Evolutionary conservation across 2,797 vertebrate genomes (phyloP).

Genomic region (Gymnodraco acuticeps): DNA sequence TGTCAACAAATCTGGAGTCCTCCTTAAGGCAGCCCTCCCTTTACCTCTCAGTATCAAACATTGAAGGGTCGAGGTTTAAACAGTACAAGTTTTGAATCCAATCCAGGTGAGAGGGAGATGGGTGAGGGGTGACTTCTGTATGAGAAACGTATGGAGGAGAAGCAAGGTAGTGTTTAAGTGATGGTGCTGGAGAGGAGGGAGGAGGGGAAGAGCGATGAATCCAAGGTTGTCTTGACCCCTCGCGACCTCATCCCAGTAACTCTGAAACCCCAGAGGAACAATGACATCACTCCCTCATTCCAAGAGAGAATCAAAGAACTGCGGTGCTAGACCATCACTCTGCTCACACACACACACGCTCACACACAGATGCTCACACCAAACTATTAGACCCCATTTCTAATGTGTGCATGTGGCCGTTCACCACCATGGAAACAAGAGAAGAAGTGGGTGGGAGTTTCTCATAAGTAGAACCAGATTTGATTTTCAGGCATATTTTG

Average conservation of each 20-base stretch:
- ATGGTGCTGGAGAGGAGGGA: constrained; percentile 25
- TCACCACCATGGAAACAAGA: constrained; percentile 77
- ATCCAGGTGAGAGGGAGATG: constrained; percentile 75
- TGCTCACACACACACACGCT: constrained; percentile 21
- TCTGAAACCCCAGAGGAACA: constrained; percentile 76
- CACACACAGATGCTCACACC: constrained; percentile 17
- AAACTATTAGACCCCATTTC: constrained; percentile 65
- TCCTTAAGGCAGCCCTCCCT: constrained; percentile 34
- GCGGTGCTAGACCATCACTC: constrained; percentile 56
- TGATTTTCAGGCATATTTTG: constrained; percentile 63
- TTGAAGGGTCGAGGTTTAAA: constrained; percentile 47
- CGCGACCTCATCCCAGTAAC: constrained; percentile 76
- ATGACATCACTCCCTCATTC: constrained; percentile 81
- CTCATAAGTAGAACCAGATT: constrained; percentile 82
- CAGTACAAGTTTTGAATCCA: constrained; percentile 70
- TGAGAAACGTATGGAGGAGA: constrained; percentile 71
- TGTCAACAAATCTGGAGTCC: constrained; percentile 43
- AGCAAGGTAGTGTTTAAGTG: constrained; percentile 70
- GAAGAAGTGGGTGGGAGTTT: constrained; percentile 70
- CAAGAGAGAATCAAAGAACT: constrained; percentile 75
- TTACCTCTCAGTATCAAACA: constrained; percentile 38
- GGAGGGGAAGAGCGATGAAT: constrained; percentile 60
- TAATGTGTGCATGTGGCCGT: constrained; percentile 64
- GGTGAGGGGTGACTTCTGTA: constrained; percentile 46
- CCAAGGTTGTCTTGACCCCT: constrained; percentile 75